phyloP scores from a whole-genome alignment of 2,113 vertebrate genomes.

The Eudyptes chrysolophus region DNA sequence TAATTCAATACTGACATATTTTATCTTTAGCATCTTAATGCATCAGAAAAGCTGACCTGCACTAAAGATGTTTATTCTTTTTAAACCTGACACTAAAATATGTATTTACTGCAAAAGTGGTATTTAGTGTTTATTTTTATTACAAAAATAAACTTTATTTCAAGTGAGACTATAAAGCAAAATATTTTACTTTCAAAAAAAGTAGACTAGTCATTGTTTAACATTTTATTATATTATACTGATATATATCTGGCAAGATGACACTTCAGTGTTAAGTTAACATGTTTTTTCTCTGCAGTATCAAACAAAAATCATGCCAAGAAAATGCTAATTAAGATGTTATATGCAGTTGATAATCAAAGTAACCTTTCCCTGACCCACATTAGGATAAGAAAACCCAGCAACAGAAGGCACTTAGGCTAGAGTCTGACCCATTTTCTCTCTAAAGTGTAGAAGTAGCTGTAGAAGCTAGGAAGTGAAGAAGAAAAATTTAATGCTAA shows the following conservation, averaged over 20 bases:
- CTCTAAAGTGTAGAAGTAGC: not conserved
- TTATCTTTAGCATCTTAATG: not conserved
- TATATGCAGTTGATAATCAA: not conserved
- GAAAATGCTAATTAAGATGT: conserved; percentile 38
- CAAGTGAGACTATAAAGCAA: not conserved
- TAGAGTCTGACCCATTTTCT: conserved; percentile 4
- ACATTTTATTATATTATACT: not conserved
- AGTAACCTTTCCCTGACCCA: conserved; percentile 41
- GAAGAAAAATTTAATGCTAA: not conserved
- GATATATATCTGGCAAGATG: not conserved
- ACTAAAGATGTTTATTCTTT: not conserved
- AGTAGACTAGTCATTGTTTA: not conserved
- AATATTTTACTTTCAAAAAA: not conserved
- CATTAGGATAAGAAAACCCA: conserved; percentile 40
- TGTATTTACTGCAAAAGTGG: fast-evolving
- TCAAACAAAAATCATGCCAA: conserved; percentile 11
- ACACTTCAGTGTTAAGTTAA: not conserved
- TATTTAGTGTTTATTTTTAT: not conserved
- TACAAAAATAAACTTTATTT: not conserved
- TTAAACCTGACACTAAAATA: not conserved
- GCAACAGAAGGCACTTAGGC: conserved; percentile 39
- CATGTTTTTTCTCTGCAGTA: not conserved
- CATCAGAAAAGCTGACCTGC: not conserved
- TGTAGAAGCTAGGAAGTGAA: not conserved
- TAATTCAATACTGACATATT: not conserved